Conservation (phyloP, 2,888 invertebrate species). For the Rhaphigaster nebulosa region DNA sequence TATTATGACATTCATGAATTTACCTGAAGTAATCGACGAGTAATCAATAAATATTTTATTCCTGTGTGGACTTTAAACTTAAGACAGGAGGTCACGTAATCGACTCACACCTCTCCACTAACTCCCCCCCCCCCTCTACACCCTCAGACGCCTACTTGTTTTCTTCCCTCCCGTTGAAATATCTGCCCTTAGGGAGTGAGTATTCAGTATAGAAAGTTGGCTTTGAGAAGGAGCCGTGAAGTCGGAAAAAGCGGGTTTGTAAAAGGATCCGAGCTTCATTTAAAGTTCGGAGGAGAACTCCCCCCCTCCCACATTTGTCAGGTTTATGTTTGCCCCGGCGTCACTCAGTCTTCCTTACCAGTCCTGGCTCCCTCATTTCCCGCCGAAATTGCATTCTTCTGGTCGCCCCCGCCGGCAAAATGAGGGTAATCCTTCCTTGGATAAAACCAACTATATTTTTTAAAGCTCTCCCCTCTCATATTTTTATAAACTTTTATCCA, state of each 20-base stretch:
- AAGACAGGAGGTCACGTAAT: neutral
- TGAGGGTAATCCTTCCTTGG: conserved; percentile 59
- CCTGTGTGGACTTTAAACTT: neutral
- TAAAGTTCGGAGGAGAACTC: conserved; percentile 46
- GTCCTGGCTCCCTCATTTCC: conserved; percentile 57
- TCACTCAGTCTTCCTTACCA: conserved; percentile 60
- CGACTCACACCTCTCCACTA: neutral
- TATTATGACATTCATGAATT: too few species aligned
- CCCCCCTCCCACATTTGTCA: conserved; percentile 59
- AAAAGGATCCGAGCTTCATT: conserved; percentile 59
- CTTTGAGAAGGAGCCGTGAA: conserved; percentile 53
- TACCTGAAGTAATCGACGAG: too few species aligned
- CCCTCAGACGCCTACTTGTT: conserved; percentile 1
- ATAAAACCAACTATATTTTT: conserved; percentile 57
- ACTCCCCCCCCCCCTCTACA: too few species aligned
- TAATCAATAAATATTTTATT: neutral
- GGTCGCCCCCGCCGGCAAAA: conserved; percentile 46
- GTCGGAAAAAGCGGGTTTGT: conserved; percentile 59
- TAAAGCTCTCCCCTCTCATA: conserved; percentile 51
- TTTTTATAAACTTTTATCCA: conserved; percentile 52
- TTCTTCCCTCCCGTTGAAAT: conserved; percentile 11
- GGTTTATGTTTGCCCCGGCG: conserved; percentile 59
- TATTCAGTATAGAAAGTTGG: conserved; percentile 55
- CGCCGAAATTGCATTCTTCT: conserved; percentile 61
- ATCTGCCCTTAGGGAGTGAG: conserved; percentile 36